phyloP scores from a whole-genome alignment of 1,140 invertebrate species.

The Daktulosphaira vitifoliae region DNA sequence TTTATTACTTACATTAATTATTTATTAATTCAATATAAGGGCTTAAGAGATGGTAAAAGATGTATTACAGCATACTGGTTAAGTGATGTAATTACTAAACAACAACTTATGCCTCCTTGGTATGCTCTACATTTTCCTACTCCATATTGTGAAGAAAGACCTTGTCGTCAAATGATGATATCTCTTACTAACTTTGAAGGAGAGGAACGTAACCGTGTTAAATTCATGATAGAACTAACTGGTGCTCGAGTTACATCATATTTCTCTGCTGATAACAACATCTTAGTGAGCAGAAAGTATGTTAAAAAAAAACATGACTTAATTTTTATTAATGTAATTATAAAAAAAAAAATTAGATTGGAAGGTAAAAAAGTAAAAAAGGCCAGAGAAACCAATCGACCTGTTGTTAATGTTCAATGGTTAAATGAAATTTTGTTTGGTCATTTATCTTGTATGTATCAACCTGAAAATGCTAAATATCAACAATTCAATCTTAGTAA shows the following conservation, averaged over 20 bases:
- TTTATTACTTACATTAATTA: neutral
- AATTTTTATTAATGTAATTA: slow-evolving; percentile 35
- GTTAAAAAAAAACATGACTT: neutral
- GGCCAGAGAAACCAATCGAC: slow-evolving; percentile 77
- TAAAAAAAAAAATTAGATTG: slow-evolving; percentile 51
- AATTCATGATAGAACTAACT: slow-evolving; percentile 69
- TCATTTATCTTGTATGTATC: slow-evolving; percentile 69
- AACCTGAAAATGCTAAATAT: slow-evolving; percentile 73
- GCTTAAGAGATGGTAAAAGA: slow-evolving; percentile 66
- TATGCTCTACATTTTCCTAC: slow-evolving; percentile 83
- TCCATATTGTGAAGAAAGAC: slow-evolving; percentile 50
- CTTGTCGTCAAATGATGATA: slow-evolving; percentile 56
- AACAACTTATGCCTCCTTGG: slow-evolving; percentile 81
- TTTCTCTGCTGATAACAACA: slow-evolving; percentile 54
- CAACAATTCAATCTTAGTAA: slow-evolving; percentile 71
- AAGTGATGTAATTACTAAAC: slow-evolving; percentile 74
- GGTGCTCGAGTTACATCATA: slow-evolving; percentile 71
- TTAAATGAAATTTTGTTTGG: slow-evolving; percentile 87
- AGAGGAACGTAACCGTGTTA: slow-evolving; percentile 70
- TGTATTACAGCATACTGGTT: slow-evolving; percentile 92
- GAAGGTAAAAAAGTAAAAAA: slow-evolving; percentile 81
- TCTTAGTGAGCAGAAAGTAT: slow-evolving; percentile 41
- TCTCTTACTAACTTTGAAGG: slow-evolving; percentile 76
- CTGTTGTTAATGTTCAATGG: slow-evolving; percentile 88
- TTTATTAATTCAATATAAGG: slow-evolving; percentile 45